A percentile compares a stretch with the other conserved stretches of the same genome.
These are phyloP conservation scores for Drosophila arawakana DNA, from an alignment of 1,140 invertebrate species.

Conservation along the genomic window DNA sequence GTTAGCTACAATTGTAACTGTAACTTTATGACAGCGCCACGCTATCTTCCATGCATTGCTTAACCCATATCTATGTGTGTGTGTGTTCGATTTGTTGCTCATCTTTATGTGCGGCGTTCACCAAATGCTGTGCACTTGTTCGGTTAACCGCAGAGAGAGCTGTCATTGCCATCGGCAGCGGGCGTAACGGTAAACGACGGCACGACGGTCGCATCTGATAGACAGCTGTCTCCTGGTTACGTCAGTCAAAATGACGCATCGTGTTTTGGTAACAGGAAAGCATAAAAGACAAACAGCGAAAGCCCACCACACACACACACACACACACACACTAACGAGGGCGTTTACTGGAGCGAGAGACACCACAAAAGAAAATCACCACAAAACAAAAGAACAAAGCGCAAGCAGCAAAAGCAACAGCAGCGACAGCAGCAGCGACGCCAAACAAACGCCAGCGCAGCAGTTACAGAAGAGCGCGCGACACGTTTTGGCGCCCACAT, in stretches of 20 bases:
- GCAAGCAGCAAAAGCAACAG: conserved; percentile 30
- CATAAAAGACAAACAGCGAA: conserved; percentile 60
- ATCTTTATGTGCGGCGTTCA: conserved; percentile 20
- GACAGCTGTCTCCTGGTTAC: conserved; percentile 84
- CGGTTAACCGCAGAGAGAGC: conserved; percentile 73
- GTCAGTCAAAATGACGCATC: conserved; percentile 85
- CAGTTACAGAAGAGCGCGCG: conserved; percentile 27
- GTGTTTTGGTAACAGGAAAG: conserved; percentile 84
- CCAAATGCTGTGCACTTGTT: conserved; percentile 78
- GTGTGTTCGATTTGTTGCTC: conserved; percentile 17
- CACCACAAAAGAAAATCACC: conserved; percentile 67
- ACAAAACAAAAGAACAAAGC: conserved; percentile 75
- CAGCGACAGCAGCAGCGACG: conserved; percentile 9
- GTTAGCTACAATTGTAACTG: conserved; percentile 25
- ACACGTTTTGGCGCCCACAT: conserved; percentile 39
- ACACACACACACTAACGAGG: conserved; percentile 18
- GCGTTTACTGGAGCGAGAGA: conserved; percentile 51
- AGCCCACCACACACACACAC: neutral
- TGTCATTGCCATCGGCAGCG: conserved; percentile 78
- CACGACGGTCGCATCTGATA: conserved; percentile 73
- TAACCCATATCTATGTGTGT: neutral
- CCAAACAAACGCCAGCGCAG: conserved; percentile 10
- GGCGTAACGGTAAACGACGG: conserved; percentile 70
- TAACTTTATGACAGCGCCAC: conserved; percentile 30
- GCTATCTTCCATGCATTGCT: conserved; percentile 25